Percentiles rank a stretch among this genome's conserved stretches.
These are phyloP conservation scores for Andrena fulva DNA, from an alignment of 2,888 invertebrate species.

Conservation along the genomic window DNA sequence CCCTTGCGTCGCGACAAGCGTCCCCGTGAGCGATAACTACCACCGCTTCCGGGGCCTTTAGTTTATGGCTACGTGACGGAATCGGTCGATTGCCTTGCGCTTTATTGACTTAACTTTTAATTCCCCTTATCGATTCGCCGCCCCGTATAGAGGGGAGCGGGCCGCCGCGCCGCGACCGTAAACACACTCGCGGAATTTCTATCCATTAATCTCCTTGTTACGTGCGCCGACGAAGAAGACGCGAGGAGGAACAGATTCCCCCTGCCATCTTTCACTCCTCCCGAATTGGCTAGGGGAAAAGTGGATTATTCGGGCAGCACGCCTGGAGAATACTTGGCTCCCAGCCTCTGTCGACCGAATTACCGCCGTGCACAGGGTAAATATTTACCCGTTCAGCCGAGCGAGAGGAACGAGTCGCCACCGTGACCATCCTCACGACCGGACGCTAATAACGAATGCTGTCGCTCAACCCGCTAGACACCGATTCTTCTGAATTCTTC, in stretches of 20 bases:
- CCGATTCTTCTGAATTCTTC: neutral
- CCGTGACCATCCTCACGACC: slow-evolving; percentile 74
- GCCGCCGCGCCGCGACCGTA: neutral
- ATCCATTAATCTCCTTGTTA: neutral
- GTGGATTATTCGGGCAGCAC: slow-evolving; percentile 11
- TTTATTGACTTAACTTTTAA: slow-evolving; percentile 65
- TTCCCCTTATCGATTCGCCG: slow-evolving; percentile 51
- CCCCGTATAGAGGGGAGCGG: neutral
- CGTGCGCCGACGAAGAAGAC: neutral
- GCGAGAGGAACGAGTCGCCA: slow-evolving; percentile 45
- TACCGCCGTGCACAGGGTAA: slow-evolving; percentile 68
- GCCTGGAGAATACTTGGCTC: slow-evolving; percentile 40
- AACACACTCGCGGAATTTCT: neutral
- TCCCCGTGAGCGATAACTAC: slow-evolving; percentile 64
- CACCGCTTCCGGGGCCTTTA: slow-evolving; percentile 55
- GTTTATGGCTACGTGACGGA: slow-evolving; percentile 54
- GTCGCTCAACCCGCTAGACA: slow-evolving; percentile 32
- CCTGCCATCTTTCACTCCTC: slow-evolving; percentile 3
- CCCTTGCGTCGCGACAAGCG: slow-evolving; percentile 61
- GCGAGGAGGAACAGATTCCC: neutral
- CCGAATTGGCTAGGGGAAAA: slow-evolving; percentile 7
- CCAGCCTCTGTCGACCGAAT: slow-evolving; percentile 45
- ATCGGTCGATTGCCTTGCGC: slow-evolving; percentile 44
- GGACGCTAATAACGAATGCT: slow-evolving; percentile 81
- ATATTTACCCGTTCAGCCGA: slow-evolving; percentile 75